Base-by-base conservation (phyloP, 2,888 invertebrate genomes). In the Meteorus cinctellus region DNA sequence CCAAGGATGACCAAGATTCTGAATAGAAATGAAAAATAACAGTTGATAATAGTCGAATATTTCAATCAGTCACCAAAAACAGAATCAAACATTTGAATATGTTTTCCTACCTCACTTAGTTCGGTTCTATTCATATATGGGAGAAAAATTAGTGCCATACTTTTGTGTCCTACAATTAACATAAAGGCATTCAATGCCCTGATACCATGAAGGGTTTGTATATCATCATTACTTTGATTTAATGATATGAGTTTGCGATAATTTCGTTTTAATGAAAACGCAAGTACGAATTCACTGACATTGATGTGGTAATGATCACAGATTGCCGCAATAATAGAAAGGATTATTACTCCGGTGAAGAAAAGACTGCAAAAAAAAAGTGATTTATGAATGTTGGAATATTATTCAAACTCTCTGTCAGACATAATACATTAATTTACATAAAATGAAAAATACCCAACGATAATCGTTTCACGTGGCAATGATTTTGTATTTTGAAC, bases 121-220 rank as follows among this genome's bases (percentile, higher is more conserved):
- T 90, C 90, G 0, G 94, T 94, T 79, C 94, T 91, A 84, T 94
- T 94, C 65, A 92, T 87, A 83, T 92, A 94, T 2, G 94, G 93
- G 84, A 92, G 91, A 82, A 93, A 94, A 83, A 94, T 93, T 73
- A 93, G 85, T 0, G 94, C 94, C 93, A 94, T 93, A n/a, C 93
- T 93, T 85, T 94, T 94, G 86, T 94, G 94, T 0, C 94, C 91
- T 4, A 93, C 83, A 10, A 94, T 85, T 76, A 94, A 86, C 91
- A 94, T 91, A 6, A 92, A 65, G 1, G 94, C 94, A 83, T 94
- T 94, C 6, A 94, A 82, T 76, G 92, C 92, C 76, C 94, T 89
- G 51, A 94, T 92, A 24, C 94, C 94, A 86, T 94, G 94, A 0
- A 94, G 91, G 0, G 92, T 91, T 70, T 91, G 90, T 66, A 94